Percentiles rank a stretch among this genome's conserved stretches.
Conservation (phyloP, 2,113 vertebrate genomes). For the Gambusia holbrooki region DNA sequence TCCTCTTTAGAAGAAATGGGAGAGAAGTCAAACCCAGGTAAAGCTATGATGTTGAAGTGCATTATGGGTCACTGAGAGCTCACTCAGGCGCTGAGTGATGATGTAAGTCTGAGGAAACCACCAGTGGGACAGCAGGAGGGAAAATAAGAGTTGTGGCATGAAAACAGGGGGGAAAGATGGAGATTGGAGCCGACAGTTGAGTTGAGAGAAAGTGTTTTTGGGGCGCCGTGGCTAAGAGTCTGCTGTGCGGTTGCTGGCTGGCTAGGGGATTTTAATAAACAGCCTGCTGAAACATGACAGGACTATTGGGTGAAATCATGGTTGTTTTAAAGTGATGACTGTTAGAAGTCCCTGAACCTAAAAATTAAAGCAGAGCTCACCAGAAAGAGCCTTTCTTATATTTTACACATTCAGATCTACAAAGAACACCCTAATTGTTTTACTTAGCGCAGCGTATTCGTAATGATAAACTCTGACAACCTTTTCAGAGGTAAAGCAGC, state of each 20-base stretch:
- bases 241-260: slow-evolving; percentile 55
- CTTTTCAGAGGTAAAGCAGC: too few relatives aligned
- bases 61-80: slow-evolving; percentile 49
- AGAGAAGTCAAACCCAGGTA: slow-evolving; percentile 46
- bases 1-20: slow-evolving; percentile 21
- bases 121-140: slow-evolving; percentile 52
- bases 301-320: slow-evolving; percentile 72
- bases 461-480: too few relatives aligned
- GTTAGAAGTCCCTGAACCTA: slow-evolving; percentile 35
- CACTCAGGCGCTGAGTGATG: slow-evolving; percentile 68
- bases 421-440: not conserved
- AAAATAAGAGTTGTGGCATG: slow-evolving; percentile 53
- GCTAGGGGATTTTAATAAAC: slow-evolving; percentile 67
- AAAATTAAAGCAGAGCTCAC: slow-evolving; percentile 38
- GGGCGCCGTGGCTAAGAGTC: slow-evolving; percentile 41
- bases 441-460: too few relatives aligned
- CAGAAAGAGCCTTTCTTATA: slow-evolving; percentile 28
- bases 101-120: slow-evolving; percentile 71
- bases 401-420: slow-evolving; percentile 33
- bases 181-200: slow-evolving; percentile 67
- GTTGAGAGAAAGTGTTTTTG: slow-evolving; percentile 61
- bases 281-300: slow-evolving; percentile 74
- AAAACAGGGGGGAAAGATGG: slow-evolving; percentile 52
- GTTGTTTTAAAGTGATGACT: slow-evolving; percentile 64
- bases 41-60: slow-evolving; percentile 43